Percentiles rank a stretch among this genome's conserved stretches.
These are phyloP conservation scores for Ophraella communa DNA, from an alignment of 2,888 invertebrate species.

Conservation along the genomic window DNA sequence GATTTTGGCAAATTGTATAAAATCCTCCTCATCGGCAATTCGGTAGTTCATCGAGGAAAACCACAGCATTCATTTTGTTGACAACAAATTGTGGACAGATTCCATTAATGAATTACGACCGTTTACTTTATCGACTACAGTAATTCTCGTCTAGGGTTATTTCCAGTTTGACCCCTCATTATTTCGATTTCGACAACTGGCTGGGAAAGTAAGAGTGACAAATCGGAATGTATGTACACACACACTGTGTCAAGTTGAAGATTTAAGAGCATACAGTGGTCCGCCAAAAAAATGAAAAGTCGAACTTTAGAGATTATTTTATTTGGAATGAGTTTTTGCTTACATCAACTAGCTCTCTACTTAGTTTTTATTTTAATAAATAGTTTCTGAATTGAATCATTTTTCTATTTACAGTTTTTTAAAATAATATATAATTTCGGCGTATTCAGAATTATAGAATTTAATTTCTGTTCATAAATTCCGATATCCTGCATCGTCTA, in stretches of 20 bases:
- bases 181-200: slow-evolving; percentile 51
- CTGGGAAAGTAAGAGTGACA: slow-evolving; percentile 57
- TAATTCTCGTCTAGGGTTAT: slow-evolving; percentile 36
- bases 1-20: slow-evolving; percentile 11
- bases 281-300: background rate
- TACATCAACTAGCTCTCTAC: no score
- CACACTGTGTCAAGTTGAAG: slow-evolving; percentile 52
- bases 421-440: no score
- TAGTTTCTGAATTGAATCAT: no score
- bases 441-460: no score
- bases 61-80: slow-evolving; percentile 20
- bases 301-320: background rate
- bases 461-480: no score
- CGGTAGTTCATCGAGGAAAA: slow-evolving; percentile 18
- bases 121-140: slow-evolving; percentile 46
- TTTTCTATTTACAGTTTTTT: no score
- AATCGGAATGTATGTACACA: slow-evolving; percentile 49
- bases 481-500: no score
- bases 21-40: slow-evolving; percentile 14
- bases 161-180: slow-evolving; percentile 49
- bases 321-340: no score
- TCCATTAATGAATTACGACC: slow-evolving; percentile 51
- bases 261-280: slow-evolving; percentile 41
- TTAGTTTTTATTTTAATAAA: no score
- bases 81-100: slow-evolving; percentile 36